Conservation (phyloP, 2,797 vertebrate species). For the Lacerta bilineata region DNA sequence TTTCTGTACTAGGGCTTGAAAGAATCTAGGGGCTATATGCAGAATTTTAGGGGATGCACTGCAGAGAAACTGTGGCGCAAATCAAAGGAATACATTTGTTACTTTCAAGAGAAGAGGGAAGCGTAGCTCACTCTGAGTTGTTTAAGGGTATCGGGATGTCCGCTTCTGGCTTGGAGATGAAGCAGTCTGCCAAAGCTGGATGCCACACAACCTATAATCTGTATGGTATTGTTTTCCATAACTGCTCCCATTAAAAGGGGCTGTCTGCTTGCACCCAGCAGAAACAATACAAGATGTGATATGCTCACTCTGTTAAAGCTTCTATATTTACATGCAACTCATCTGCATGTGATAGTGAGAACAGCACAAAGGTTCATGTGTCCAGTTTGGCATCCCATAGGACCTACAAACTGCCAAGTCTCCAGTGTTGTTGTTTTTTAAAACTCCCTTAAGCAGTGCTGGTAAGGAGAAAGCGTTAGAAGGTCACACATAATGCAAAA, state of each 20-base stretch:
- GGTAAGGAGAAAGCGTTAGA: neutral
- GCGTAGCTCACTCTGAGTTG: neutral
- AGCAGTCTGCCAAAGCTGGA: neutral
- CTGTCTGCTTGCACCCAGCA: neutral
- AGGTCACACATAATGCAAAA: neutral
- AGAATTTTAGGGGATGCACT: slow-evolving; percentile 18
- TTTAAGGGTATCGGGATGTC: neutral
- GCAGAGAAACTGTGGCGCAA: neutral
- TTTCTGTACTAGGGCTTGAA: slow-evolving; percentile 71
- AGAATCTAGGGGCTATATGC: slow-evolving; percentile 51
- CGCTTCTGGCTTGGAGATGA: neutral
- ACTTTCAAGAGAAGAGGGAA: neutral
- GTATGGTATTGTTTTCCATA: neutral
- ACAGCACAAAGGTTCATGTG: neutral
- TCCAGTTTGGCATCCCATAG: neutral
- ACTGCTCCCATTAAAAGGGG: neutral
- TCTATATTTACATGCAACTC: neutral
- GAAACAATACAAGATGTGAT: neutral
- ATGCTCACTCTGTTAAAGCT: neutral
- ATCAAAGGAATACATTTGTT: neutral
- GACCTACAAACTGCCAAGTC: neutral
- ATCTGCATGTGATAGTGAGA: neutral
- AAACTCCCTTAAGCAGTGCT: neutral
- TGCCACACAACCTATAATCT: neutral
- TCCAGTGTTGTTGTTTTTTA: neutral